These are phyloP conservation scores for Ceraclea dissimilis DNA, from an alignment of 2,888 invertebrate genomes.

Conservation along the genomic window DNA sequence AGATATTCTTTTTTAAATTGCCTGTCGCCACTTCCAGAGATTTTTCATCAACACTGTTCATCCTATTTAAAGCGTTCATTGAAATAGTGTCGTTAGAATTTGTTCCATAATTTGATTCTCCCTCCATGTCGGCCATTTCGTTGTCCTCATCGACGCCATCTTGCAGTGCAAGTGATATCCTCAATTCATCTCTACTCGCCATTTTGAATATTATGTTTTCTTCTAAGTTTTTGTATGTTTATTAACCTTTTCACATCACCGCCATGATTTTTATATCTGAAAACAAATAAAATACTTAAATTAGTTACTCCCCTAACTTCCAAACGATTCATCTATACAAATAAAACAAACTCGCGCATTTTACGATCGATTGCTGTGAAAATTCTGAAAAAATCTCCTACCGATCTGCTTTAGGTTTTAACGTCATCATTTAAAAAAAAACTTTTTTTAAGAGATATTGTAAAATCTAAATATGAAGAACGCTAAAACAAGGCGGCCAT, in stretches of 20 bases:
- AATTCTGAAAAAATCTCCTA: too few species aligned
- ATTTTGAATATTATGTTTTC: constrained; percentile 1
- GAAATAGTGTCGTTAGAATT: neutral
- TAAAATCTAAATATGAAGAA: too few species aligned
- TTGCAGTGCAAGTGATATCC: neutral
- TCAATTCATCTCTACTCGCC: neutral
- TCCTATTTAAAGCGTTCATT: too few species aligned
- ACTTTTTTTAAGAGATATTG: too few species aligned
- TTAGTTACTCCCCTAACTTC: too few species aligned
- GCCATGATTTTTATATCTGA: neutral
- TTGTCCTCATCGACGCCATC: neutral
- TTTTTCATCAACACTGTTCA: neutral
- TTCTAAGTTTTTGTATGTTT: neutral
- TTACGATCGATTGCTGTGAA: too few species aligned
- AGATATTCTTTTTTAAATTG: constrained; percentile 17
- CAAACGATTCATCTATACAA: too few species aligned
- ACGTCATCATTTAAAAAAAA: too few species aligned
- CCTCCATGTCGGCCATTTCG: constrained; percentile 1
- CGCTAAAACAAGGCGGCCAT: too few species aligned
- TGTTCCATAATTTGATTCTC: neutral
- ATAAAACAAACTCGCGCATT: too few species aligned
- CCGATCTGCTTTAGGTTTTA: too few species aligned
- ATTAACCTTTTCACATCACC: neutral
- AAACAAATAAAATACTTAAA: neutral
- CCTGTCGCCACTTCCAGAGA: neutral